phyloP scores from a whole-genome alignment of 2,797 vertebrate genomes.

The Pantherophis alleghaniensis region DNA sequence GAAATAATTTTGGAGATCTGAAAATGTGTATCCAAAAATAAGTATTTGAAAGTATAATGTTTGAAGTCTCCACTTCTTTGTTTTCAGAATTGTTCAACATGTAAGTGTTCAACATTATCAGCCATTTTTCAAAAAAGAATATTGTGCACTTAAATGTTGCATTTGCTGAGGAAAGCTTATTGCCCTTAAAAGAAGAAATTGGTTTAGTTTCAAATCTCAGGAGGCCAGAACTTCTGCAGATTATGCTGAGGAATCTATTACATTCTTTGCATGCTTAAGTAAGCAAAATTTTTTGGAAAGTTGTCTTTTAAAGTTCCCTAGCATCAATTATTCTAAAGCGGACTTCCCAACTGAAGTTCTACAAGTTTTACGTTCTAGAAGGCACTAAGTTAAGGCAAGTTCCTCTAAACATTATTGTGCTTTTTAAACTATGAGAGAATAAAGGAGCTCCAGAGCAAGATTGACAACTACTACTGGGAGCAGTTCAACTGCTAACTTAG shows the following conservation, averaged over 20 bases:
- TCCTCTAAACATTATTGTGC: background rate
- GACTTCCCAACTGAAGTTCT: background rate
- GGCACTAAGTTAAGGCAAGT: background rate
- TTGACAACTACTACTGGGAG: background rate
- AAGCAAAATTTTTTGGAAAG: background rate
- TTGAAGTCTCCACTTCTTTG: background rate
- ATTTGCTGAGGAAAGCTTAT: background rate
- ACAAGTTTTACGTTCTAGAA: background rate
- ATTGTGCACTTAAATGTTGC: background rate
- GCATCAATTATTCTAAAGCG: background rate
- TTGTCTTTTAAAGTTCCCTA: background rate
- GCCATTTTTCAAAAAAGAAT: background rate
- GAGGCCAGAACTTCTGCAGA: background rate
- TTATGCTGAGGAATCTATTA: background rate
- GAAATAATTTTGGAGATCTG: background rate
- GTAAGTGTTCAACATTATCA: background rate
- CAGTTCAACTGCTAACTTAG: background rate
- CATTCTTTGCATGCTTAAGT: background rate
- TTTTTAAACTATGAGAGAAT: background rate
- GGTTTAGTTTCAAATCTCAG: background rate
- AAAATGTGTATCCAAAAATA: background rate
- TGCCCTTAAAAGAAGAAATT: background rate
- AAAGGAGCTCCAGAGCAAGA: background rate
- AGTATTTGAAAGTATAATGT: background rate
- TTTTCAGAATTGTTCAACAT: background rate